Conservation (phyloP, 2,888 invertebrate species). For the Branchipolynoe longqiensis region DNA sequence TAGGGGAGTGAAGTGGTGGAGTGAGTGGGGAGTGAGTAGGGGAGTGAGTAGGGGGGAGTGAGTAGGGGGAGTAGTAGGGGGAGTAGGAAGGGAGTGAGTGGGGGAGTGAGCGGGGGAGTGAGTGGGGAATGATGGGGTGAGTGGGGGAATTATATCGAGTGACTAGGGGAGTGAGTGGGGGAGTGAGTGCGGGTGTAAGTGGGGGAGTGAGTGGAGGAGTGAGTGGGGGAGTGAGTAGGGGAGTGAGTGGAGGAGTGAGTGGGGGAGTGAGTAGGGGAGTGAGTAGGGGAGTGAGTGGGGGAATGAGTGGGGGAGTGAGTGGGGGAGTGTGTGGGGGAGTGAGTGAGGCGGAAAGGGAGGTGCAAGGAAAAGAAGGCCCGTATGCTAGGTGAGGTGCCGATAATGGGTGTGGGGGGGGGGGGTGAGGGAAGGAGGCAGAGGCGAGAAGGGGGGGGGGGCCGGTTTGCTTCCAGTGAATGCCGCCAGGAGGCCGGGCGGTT, state of each 20-base stretch:
- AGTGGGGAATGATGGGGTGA: not conserved
- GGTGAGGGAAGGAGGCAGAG: not conserved
- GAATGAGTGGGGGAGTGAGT: no score
- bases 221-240: no score
- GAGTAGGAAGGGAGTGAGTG: not conserved
- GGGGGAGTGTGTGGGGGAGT: no score
- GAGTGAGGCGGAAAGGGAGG: not conserved
- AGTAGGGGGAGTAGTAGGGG: not conserved
- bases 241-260: no score
- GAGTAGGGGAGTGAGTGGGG: no score
- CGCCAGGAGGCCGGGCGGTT: conserved; percentile 16
- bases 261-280: no score
- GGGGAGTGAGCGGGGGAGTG: not conserved
- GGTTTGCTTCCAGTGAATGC: not conserved
- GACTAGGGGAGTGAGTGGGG: not conserved
- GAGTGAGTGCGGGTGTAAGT: no score
- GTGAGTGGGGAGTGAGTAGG: not conserved
- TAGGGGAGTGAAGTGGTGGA: no score
- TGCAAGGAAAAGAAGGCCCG: not conserved
- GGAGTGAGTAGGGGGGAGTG: not conserved
- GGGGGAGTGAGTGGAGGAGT: not conserved
- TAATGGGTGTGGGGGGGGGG: no score
- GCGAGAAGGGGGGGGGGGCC: not conserved
- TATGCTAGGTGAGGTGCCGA: no score
- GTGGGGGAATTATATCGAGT: not conserved